A percentile compares a stretch with the other conserved stretches of the same genome.
Conservation (phyloP, 2,888 invertebrate species). For the Apodemia mormo region DNA sequence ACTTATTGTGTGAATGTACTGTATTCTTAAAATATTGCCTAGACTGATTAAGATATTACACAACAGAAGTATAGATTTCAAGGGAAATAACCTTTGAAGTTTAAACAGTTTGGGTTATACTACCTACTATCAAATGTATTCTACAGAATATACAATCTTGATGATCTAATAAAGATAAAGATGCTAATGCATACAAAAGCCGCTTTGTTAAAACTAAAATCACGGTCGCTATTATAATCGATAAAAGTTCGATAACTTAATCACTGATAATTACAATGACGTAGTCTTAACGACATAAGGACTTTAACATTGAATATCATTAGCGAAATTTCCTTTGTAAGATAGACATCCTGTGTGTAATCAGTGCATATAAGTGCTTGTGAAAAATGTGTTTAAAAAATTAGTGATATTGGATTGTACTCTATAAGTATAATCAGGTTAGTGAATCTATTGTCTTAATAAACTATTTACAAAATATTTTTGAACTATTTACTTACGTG, state of each 20-base stretch:
- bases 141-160: constrained; percentile 4
- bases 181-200: constrained; percentile 37
- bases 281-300: constrained; percentile 35
- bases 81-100: not conserved
- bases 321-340: constrained; percentile 31
- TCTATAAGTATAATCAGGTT: not conserved
- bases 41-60: not conserved
- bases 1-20: too few species aligned
- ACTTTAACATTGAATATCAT: constrained; percentile 36
- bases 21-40: too few species aligned
- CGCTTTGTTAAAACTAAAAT: constrained; percentile 44
- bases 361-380: constrained; percentile 24
- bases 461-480: not conserved
- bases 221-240: constrained; percentile 41
- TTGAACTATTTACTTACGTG: too few species aligned
- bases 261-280: constrained; percentile 43
- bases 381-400: constrained; percentile 18
- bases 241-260: constrained; percentile 38
- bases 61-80: not conserved
- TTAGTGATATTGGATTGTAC: constrained; percentile 21
- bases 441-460: not conserved
- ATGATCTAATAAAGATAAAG: constrained; percentile 24
- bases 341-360: constrained; percentile 29
- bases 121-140: not conserved
- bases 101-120: not conserved